A percentile compares a stretch with the other conserved stretches of the same genome.
These are phyloP conservation scores for Macroglossus sobrinus DNA, from an alignment of 2,113 vertebrate genomes.

Conservation along the genomic window DNA sequence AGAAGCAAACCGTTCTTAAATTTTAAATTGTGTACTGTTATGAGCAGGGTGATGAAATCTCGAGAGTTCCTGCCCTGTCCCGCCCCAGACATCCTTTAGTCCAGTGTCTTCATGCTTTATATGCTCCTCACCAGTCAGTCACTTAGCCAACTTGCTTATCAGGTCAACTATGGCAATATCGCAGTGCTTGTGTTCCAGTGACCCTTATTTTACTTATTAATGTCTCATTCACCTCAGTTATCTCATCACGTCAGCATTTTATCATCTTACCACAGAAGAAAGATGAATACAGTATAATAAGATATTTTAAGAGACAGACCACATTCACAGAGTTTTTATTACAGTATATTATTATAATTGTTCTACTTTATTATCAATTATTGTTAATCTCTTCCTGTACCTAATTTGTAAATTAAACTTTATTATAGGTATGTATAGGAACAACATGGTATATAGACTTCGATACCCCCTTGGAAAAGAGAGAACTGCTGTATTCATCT, in stretches of 20 bases:
- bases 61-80: not conserved
- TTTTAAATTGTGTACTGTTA: not conserved
- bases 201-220: not conserved
- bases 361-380: not conserved
- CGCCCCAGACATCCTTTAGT: no score
- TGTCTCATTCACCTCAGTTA: not conserved
- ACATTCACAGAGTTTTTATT: not conserved
- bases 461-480: not conserved
- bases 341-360: not conserved
- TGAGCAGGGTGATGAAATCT: not conserved
- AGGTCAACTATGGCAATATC: not conserved
- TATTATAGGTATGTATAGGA: not conserved
- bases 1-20: not conserved
- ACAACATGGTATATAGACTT: not conserved
- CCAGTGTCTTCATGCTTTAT: not conserved
- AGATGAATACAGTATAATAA: not conserved
- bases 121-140: not conserved
- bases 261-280: not conserved
- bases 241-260: not conserved
- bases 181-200: not conserved
- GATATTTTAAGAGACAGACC: not conserved
- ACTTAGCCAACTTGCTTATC: not conserved
- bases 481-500: not conserved
- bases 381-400: not conserved
- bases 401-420: not conserved